Conservation (phyloP, 1,140 invertebrate genomes). For the Laupala kohalensis region DNA sequence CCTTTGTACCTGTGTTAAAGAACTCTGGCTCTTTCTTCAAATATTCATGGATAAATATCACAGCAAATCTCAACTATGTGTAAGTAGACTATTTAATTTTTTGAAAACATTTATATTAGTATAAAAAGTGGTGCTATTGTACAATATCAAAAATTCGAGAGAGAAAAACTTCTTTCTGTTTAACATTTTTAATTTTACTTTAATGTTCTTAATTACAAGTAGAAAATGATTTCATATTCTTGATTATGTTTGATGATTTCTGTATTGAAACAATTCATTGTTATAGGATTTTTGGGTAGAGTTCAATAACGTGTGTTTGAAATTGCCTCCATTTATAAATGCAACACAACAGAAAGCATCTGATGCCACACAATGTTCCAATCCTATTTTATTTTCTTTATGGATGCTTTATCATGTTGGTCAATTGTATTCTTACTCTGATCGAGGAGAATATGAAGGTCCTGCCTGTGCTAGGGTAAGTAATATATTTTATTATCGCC, state of each 20-base stretch:
- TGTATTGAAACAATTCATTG: too few relatives aligned
- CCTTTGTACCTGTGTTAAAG: conserved; percentile 18
- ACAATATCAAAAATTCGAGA: background rate
- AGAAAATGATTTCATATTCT: background rate
- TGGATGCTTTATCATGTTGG: background rate
- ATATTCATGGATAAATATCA: conserved; percentile 14
- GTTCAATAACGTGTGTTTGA: background rate
- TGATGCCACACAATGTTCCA: background rate
- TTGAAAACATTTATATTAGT: too few relatives aligned
- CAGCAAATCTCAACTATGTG: background rate
- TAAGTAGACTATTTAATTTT: too few relatives aligned
- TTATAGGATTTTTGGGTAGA: background rate
- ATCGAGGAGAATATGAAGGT: background rate
- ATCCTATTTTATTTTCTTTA: background rate
- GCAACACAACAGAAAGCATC: background rate
- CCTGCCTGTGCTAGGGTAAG: background rate
- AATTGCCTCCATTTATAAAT: background rate
- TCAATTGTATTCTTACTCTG: background rate
- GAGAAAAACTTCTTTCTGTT: background rate
- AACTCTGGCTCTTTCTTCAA: conserved; percentile 18
- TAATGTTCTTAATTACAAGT: background rate
- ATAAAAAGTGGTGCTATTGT: too few relatives aligned
- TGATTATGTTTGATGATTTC: too few relatives aligned
- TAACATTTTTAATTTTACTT: background rate
- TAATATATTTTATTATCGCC: too few relatives aligned